Evolutionary conservation across 2,888 invertebrate species (phyloP).

Genomic region (Esperia sulphurella): DNA sequence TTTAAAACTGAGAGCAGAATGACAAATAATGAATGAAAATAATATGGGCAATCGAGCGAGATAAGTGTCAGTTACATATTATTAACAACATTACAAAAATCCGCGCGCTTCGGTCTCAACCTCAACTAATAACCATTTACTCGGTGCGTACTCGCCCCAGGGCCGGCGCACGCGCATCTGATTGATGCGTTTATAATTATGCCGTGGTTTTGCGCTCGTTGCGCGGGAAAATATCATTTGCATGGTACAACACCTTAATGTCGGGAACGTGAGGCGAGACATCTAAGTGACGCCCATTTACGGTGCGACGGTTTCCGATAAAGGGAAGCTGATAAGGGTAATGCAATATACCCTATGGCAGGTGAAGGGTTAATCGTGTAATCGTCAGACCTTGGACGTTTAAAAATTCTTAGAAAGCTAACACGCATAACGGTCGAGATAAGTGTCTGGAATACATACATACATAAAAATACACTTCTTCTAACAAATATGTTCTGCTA

Average conservation of each 20-base stretch:
- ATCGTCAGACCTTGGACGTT: not conserved
- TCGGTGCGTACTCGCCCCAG: conserved; percentile 32
- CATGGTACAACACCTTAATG: conserved; percentile 26
- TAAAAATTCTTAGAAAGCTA: not conserved
- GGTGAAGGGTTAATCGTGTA: not conserved
- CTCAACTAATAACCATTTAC: conserved; percentile 61
- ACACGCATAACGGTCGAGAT: too few species aligned
- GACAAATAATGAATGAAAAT: too few species aligned
- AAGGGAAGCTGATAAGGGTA: conserved; percentile 9
- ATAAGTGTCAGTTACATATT: not conserved
- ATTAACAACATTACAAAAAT: not conserved
- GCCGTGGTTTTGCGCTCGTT: conserved; percentile 51
- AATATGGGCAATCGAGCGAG: not conserved
- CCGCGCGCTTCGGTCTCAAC: conserved; percentile 6
- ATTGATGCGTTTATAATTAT: conserved; percentile 77
- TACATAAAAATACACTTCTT: too few species aligned
- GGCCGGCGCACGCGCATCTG: conserved; percentile 53
- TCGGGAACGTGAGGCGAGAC: conserved; percentile 20
- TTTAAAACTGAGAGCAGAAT: too few species aligned
- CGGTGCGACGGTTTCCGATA: conserved; percentile 16
- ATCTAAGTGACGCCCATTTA: conserved; percentile 21
- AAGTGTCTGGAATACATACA: too few species aligned
- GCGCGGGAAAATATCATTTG: conserved; percentile 64
- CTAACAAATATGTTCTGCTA: too few species aligned
- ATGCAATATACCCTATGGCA: not conserved